A percentile compares a stretch with the other conserved stretches of the same genome.
Conservation (phyloP, 2,888 invertebrate species). For the Amblyjoppa proteus region DNA sequence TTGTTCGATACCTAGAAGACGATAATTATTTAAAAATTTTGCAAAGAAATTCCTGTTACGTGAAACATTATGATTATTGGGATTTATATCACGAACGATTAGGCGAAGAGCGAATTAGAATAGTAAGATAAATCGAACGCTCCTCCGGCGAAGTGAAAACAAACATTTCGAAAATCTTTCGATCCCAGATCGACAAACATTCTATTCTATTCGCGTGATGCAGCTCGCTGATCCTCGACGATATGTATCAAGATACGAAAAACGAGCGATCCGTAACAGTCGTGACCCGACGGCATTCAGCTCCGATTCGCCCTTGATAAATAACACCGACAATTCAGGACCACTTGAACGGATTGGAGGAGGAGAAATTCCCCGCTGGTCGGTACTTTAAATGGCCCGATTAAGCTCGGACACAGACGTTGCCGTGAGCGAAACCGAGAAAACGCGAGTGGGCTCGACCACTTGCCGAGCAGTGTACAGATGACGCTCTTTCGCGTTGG, state of each 20-base stretch:
- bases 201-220: background rate
- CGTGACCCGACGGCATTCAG: conserved; percentile 24
- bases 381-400: conserved; percentile 55
- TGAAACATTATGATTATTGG: background rate
- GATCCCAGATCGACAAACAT: background rate
- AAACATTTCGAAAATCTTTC: background rate
- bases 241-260: conserved; percentile 10
- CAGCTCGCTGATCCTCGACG: background rate
- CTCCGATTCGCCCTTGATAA: conserved; percentile 40
- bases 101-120: background rate
- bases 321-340: conserved; percentile 56
- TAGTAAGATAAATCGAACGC: background rate
- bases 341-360: conserved; percentile 58
- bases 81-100: background rate
- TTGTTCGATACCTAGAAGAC: background rate
- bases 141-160: background rate
- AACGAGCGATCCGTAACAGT: conserved; percentile 28
- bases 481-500: conserved; percentile 6
- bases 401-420: conserved; percentile 43
- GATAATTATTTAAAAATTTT: background rate
- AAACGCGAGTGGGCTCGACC: background rate
- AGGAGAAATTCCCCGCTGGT: conserved; percentile 46
- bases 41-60: background rate
- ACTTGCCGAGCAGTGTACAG: conserved; percentile 12
- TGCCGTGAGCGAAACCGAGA: conserved; percentile 27